A percentile compares a stretch with the other conserved stretches of the same genome.
These are phyloP conservation scores for Meloe dianella DNA, from an alignment of 2,888 invertebrate genomes.

Conservation along the genomic window DNA sequence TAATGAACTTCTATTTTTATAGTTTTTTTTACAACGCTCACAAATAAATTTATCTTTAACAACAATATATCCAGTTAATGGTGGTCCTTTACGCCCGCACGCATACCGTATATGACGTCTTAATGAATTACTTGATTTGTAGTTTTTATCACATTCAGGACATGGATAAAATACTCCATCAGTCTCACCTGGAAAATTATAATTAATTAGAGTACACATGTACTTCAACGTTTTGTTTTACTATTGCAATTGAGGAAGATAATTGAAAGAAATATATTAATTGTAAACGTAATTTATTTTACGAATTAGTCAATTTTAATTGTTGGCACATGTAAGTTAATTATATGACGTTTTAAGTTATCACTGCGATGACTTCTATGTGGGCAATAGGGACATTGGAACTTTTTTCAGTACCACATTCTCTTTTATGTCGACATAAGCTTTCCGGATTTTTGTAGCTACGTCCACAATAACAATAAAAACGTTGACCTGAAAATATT, in stretches of 20 bases:
- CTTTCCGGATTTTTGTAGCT: slow-evolving; percentile 45
- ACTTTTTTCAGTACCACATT: slow-evolving; percentile 43
- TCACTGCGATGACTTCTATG: slow-evolving; percentile 34
- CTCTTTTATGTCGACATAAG: slow-evolving; percentile 40
- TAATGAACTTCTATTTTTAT: slow-evolving; percentile 27
- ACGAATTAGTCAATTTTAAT: slow-evolving; percentile 2
- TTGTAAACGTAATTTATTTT: background rate
- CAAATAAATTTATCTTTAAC: slow-evolving; percentile 42
- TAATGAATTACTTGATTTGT: slow-evolving; percentile 20
- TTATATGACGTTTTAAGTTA: slow-evolving; percentile 26
- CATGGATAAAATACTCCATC: slow-evolving; percentile 18
- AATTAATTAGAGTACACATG: background rate
- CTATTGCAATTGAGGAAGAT: background rate
- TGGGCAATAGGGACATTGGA: slow-evolving; percentile 36
- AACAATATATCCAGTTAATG: slow-evolving; percentile 25
- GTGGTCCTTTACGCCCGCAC: slow-evolving; percentile 24
- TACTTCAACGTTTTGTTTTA: background rate
- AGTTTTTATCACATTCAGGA: slow-evolving; percentile 23
- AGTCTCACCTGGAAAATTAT: slow-evolving; percentile 13
- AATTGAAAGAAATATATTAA: background rate
- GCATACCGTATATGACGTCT: slow-evolving; percentile 23
- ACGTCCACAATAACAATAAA: slow-evolving; percentile 40
- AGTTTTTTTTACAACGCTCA: slow-evolving; percentile 26
- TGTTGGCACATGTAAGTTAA: slow-evolving; percentile 17
- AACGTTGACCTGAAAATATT: slow-evolving; percentile 18